Evolutionary conservation across 37 sponge, comb jelly and placozoan species (phyloP).

Genomic region (Spongilla lacustris): DNA sequence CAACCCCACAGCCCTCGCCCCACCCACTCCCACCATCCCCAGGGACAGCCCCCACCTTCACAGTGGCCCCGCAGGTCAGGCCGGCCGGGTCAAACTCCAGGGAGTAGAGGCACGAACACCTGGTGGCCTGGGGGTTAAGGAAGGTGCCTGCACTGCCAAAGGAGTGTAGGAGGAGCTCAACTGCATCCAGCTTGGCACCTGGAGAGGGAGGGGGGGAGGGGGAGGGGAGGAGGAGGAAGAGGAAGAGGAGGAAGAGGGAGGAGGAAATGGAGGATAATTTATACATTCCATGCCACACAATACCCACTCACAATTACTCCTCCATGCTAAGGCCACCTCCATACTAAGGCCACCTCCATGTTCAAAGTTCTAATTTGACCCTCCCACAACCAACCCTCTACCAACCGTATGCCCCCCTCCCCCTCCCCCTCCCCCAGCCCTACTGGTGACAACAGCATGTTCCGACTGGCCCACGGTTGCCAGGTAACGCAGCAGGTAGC

Average conservation of each 20-base stretch:
- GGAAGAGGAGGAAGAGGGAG: neutral
- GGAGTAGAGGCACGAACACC: slow-evolving; percentile 85
- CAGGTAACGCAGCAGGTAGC: slow-evolving; percentile 86
- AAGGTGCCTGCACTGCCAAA: slow-evolving; percentile 90
- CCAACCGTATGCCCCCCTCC: neutral
- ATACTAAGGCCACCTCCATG: no score
- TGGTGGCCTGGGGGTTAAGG: slow-evolving; percentile 92
- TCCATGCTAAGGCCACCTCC: no score
- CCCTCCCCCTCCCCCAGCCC: slow-evolving; percentile 1
- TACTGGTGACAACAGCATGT: slow-evolving; percentile 56
- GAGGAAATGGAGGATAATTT: neutral
- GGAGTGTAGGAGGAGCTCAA: slow-evolving; percentile 88
- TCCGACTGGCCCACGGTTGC: slow-evolving; percentile 72
- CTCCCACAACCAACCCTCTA: no score
- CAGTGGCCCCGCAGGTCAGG: slow-evolving; percentile 65
- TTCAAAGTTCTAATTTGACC: no score
- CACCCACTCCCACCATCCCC: neutral
- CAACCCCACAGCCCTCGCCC: neutral
- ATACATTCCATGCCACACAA: no score
- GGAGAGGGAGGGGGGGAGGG: neutral
- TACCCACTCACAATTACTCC: no score
- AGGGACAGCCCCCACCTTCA: slow-evolving; percentile 45
- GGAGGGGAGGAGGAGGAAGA: neutral
- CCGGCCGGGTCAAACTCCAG: slow-evolving; percentile 95
- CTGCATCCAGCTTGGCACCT: slow-evolving; percentile 90